These are phyloP conservation scores for Bombus polaris DNA, from an alignment of 1,140 invertebrate genomes.

Conservation along the genomic window DNA sequence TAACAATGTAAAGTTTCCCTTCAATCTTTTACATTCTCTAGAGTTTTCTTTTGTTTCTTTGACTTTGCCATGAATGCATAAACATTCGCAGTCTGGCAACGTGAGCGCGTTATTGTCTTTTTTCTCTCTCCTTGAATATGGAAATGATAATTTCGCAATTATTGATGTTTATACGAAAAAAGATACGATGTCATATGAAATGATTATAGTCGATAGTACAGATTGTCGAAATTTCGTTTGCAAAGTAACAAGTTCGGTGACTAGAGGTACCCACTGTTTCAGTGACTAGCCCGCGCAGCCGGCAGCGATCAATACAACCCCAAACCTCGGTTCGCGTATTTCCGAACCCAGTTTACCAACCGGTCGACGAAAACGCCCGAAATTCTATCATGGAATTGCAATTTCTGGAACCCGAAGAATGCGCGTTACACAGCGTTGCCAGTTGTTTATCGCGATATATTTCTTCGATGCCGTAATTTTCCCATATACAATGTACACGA, in stretches of 20 bases:
- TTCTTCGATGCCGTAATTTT: neutral
- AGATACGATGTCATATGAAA: neutral
- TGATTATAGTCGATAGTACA: slow-evolving; percentile 27
- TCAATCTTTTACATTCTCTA: too few relatives aligned
- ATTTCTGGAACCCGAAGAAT: slow-evolving; percentile 29
- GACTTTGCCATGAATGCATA: too few relatives aligned
- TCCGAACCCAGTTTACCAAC: slow-evolving; percentile 73
- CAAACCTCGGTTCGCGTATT: slow-evolving; percentile 75
- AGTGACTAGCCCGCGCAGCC: slow-evolving; percentile 70
- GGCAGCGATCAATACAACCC: slow-evolving; percentile 77
- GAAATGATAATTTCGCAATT: neutral
- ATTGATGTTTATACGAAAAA: neutral
- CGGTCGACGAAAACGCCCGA: slow-evolving; percentile 65
- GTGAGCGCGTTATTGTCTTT: too few relatives aligned
- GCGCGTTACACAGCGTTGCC: neutral
- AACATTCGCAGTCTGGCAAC: too few relatives aligned
- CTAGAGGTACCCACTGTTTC: slow-evolving; percentile 68
- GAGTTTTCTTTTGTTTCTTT: too few relatives aligned
- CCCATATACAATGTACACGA: too few relatives aligned
- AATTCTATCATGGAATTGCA: slow-evolving; percentile 45
- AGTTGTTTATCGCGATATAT: slow-evolving; percentile 3
- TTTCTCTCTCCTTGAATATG: too few relatives aligned
- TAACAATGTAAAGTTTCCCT: too few relatives aligned
- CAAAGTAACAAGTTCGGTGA: slow-evolving; percentile 48
- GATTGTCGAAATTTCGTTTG: slow-evolving; percentile 52